phyloP scores from a whole-genome alignment of 92 coral and sea anemone genomes.

The Actinostola sp. region DNA sequence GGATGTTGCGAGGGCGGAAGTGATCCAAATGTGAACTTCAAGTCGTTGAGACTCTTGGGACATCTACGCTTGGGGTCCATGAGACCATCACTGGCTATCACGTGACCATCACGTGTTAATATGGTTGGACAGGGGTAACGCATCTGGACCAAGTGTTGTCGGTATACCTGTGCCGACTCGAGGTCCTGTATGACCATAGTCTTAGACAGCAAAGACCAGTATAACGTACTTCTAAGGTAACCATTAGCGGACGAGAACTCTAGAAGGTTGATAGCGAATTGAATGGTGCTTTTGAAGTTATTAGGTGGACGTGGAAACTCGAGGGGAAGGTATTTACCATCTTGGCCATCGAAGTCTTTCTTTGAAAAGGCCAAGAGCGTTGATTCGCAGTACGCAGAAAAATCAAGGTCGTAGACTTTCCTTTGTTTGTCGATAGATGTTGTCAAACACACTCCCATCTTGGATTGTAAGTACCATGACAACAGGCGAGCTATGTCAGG shows the following conservation, averaged over 20 bases:
- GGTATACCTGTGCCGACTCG: slow-evolving; percentile 78
- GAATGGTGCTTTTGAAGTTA: slow-evolving; percentile 65
- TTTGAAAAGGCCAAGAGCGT: slow-evolving; percentile 65
- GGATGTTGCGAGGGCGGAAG: slow-evolving; percentile 66
- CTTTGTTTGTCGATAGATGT: slow-evolving; percentile 80
- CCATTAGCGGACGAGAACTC: slow-evolving; percentile 77
- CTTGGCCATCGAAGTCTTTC: slow-evolving; percentile 72
- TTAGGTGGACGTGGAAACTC: slow-evolving; percentile 78
- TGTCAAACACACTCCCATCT: slow-evolving; percentile 79
- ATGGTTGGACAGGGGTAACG: slow-evolving; percentile 78
- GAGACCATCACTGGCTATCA: slow-evolving; percentile 85
- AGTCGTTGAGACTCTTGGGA: slow-evolving; percentile 52
- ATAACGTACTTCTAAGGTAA: slow-evolving; percentile 66
- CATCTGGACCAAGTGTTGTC: slow-evolving; percentile 78
- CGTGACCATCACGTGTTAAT: slow-evolving; percentile 77
- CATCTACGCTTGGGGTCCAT: slow-evolving; percentile 84
- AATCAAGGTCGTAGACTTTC: slow-evolving; percentile 76
- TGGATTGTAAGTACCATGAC: slow-evolving; percentile 78
- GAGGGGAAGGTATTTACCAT: slow-evolving; percentile 67
- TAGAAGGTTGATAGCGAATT: slow-evolving; percentile 80
- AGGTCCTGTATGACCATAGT: slow-evolving; percentile 81
- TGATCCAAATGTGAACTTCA: slow-evolving; percentile 72
- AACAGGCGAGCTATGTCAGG: slow-evolving; percentile 67
- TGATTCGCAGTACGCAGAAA: slow-evolving; percentile 83
- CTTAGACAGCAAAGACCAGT: slow-evolving; percentile 74